Conservation (phyloP, 2,888 invertebrate genomes). For the Tenthredo scrophulariae region DNA sequence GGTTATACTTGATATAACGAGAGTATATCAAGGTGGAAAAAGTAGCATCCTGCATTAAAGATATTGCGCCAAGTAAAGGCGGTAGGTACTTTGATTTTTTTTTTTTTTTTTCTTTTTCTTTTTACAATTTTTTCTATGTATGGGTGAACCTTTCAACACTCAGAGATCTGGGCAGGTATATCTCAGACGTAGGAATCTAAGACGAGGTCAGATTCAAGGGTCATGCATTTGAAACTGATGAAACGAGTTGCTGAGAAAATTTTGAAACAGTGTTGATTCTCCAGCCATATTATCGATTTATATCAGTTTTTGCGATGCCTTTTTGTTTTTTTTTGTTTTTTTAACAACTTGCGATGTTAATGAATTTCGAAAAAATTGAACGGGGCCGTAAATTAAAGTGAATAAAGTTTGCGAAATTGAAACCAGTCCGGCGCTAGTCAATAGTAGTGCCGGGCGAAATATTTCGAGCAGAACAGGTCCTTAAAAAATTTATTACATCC, state of each 20-base stretch:
- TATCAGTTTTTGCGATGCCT: neutral
- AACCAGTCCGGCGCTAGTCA: constrained; percentile 27
- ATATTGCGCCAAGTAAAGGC: constrained; percentile 24
- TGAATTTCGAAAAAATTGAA: neutral
- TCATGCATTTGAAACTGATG: neutral
- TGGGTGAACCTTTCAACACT: neutral
- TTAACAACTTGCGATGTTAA: neutral
- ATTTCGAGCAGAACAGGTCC: constrained; percentile 42
- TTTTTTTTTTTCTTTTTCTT: neutral
- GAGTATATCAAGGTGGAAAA: constrained; percentile 38
- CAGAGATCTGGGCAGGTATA: neutral
- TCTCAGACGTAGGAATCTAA: neutral
- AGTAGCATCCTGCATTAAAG: constrained; percentile 40
- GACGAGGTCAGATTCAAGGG: neutral
- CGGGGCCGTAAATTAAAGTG: neutral
- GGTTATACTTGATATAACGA: constrained; percentile 37
- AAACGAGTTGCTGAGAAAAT: neutral
- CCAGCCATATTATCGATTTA: neutral
- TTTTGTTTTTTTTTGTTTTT: neutral
- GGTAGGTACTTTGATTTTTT: constrained; percentile 14
- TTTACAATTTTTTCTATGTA: neutral
- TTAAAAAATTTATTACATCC: constrained; percentile 51
- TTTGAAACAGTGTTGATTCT: neutral
- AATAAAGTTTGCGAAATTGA: constrained; percentile 25
- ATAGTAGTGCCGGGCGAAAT: constrained; percentile 16